Evolutionary conservation across 2,888 invertebrate species (phyloP).

Genomic region (Plebejus argus): DNA sequence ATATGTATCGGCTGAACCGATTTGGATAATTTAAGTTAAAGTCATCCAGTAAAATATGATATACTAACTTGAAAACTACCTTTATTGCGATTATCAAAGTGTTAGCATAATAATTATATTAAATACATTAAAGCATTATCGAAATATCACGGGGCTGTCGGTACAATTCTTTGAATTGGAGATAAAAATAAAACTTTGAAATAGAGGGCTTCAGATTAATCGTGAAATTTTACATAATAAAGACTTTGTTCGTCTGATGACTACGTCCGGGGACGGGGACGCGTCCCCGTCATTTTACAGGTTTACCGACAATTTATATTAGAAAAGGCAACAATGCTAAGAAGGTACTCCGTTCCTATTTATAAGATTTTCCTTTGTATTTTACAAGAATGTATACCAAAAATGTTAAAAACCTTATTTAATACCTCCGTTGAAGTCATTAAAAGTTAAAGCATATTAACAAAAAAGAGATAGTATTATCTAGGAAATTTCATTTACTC

Average conservation of each 20-base stretch:
- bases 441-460: not conserved
- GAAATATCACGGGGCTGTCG: not conserved
- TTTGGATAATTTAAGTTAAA: too few species aligned
- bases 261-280: too few species aligned
- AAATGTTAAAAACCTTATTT: not conserved
- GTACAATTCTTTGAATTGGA: not conserved
- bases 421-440: not conserved
- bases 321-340: conserved; percentile 4
- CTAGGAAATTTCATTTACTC: not conserved
- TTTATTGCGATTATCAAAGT: too few species aligned
- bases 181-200: not conserved
- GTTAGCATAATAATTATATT: too few species aligned
- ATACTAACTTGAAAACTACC: too few species aligned
- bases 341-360: not conserved
- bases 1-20: too few species aligned
- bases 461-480: not conserved
- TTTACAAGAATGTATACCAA: not conserved
- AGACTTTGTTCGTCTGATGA: not conserved
- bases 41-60: too few species aligned
- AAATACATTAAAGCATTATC: not conserved
- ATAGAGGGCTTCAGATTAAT: not conserved
- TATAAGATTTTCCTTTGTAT: not conserved
- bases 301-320: not conserved
- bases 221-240: conserved; percentile 11
- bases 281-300: not conserved